Evolutionary conservation across 1,140 invertebrate species (phyloP), one percentile per base, ranked within the genome.

Genomic region (Brachionus manjavacas): DNA sequence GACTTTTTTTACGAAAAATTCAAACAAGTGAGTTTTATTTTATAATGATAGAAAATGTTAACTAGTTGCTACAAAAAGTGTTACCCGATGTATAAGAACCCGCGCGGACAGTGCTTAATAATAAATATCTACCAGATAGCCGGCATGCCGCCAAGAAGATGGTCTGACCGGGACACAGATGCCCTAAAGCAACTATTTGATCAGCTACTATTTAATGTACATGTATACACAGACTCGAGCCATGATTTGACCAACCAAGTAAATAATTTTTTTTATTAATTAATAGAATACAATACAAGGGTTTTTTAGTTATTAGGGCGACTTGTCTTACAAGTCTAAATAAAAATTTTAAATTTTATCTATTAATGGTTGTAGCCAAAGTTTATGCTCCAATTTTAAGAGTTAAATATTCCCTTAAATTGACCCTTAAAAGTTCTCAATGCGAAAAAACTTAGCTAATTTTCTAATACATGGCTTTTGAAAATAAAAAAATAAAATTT

Each of bases 111-210:
- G 43, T 84, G 83, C 74, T 16, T 84, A 14, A 84, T 84, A 31
- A 76, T 84, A 12, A 84, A 84, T 76, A 74, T 84, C 12, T 72
- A 72, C n/a, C 43, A 84, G 39, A 84, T 84, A 41, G 35, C 78
- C 0, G 68, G 68, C 3, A 84, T 84, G 81, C 52, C 83, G 2
- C 41, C 66, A 39, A 28, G 83, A 60, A 55, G 83, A 72, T 84
- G 83, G 83, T 72, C 66, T 7, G 83, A 84, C 11, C 41, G 52
- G n/a, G 83, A 84, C 43, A 39, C 55, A 6, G 43, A 72, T 7
- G 41, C 41, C 6, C 35, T 84, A 14, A 64, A 76, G 16, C 41
- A 84, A 25, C 43, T 84, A 35, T 84, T 84, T 28, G 66, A 74
- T 0, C 66, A 72, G 55, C 25, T 84, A 0, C 66, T 60, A 1